Base-by-base conservation (phyloP, 2,888 invertebrate species). In the Dastarcus helophoroides region DNA sequence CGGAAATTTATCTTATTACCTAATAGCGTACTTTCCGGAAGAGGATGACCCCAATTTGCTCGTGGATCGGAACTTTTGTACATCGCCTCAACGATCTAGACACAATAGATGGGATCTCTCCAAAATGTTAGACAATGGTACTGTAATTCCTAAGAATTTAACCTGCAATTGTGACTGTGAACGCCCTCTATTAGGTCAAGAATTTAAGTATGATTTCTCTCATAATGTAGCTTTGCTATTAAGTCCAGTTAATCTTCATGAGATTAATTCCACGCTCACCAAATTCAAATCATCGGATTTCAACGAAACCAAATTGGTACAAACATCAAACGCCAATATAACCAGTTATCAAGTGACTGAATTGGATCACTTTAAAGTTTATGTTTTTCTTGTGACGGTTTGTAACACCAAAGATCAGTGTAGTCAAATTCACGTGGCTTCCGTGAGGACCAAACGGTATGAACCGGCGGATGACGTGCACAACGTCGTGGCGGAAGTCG, bases 391-490 rank as follows among this genome's bases (percentile, higher is more conserved):
- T 27, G 53, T 80, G 12, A 61, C 64, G 6, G 76, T 74, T 0
- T 80, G 79, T 41, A 67, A 71, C 40, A 53, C 54, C 43, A 62
- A 63, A 1, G 75, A 76, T 38, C 61, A 61, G 15, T 73, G 73
- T 46, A 67, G 73, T 39, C 47, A 60, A 2, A 55, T 63, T 13
- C 51, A 59, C 2, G 57, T 65, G 34, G 44, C 60, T 2, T 60
- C 54, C n/a, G 54, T 62, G 10, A 63, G 72, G 23, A 78, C 79
- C 1, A 43, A 50, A 19, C 51, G 45, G 12, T 54, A 56, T 5
- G 33, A 38, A 1, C 38, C 37, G 2, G 67, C 65, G 1, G 71
- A 71, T 43, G 46, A 60, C 22, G 35, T 61, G 1, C 53, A 53
- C 9, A 50, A 55, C 1, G 40, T 49, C n/a, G 39, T 36, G 2